Percentiles rank a stretch among this genome's conserved stretches.
Conservation (phyloP, 2,888 invertebrate species). For the Diaphora mendica region DNA sequence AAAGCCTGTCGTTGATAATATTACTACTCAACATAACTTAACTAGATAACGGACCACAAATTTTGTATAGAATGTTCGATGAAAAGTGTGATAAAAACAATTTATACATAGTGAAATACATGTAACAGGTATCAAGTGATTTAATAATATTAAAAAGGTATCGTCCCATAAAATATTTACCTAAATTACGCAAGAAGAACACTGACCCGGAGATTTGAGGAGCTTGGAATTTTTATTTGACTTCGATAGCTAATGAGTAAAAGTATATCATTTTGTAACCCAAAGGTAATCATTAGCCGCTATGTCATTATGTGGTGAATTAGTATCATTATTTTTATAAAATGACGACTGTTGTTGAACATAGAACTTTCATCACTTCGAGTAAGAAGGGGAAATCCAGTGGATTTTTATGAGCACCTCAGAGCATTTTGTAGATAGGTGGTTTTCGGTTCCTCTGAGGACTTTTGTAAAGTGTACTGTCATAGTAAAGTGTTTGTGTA, state of each 20-base stretch:
- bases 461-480: neutral
- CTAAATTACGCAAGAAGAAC: neutral
- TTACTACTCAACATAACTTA: too few relatives aligned
- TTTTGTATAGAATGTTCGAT: neutral
- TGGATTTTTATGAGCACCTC: neutral
- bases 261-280: neutral
- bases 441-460: neutral
- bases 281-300: neutral
- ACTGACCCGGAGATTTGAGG: neutral
- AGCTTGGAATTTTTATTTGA: neutral
- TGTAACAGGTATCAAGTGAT: neutral
- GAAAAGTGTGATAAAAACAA: neutral
- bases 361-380: too few relatives aligned
- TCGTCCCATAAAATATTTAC: neutral
- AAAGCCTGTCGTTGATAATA: too few relatives aligned
- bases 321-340: too few relatives aligned
- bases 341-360: too few relatives aligned
- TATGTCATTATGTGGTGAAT: neutral
- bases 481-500: neutral
- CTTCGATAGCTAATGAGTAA: neutral
- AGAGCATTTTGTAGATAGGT: neutral
- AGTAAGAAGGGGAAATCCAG: too few relatives aligned
- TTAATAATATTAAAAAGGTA: neutral
- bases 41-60: neutral
- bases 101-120: neutral